phyloP scores from a whole-genome alignment of 2,888 invertebrate species.

The Zaprionus lineosus region DNA sequence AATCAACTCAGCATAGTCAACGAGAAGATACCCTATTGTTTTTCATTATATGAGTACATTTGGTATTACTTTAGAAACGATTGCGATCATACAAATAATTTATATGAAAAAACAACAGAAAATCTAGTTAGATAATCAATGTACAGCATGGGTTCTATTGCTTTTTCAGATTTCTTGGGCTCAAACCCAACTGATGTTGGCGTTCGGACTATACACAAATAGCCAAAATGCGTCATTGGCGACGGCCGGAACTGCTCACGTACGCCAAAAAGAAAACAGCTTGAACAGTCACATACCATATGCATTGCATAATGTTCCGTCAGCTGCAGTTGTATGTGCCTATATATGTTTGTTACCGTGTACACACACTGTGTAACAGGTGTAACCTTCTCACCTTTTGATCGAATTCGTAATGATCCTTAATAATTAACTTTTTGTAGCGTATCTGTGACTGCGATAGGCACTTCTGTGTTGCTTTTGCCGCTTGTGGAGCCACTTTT shows the following conservation, averaged over 20 bases:
- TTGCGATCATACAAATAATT: too few relatives aligned
- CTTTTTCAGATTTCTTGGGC: too few relatives aligned
- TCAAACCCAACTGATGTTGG: too few relatives aligned
- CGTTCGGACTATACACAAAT: slow-evolving; percentile 9
- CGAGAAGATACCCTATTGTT: slow-evolving; percentile 23
- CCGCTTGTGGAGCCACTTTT: slow-evolving; percentile 59
- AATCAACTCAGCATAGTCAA: not conserved
- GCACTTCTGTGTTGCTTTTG: slow-evolving; percentile 67
- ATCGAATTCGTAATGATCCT: slow-evolving; percentile 90
- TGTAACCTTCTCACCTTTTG: slow-evolving; percentile 87
- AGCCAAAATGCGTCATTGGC: slow-evolving; percentile 47
- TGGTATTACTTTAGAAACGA: too few relatives aligned
- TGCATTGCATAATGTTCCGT: slow-evolving; percentile 52
- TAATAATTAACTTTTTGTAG: slow-evolving; percentile 84
- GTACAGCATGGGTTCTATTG: too few relatives aligned
- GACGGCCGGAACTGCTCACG: slow-evolving; percentile 49
- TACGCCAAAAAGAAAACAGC: slow-evolving; percentile 47
- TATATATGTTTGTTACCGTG: not conserved
- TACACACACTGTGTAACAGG: too few relatives aligned
- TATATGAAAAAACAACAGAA: too few relatives aligned
- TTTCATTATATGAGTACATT: too few relatives aligned
- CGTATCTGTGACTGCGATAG: slow-evolving; percentile 74
- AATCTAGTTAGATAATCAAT: too few relatives aligned
- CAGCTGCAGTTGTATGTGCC: slow-evolving; percentile 11
- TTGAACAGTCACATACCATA: slow-evolving; percentile 19